Evolutionary conservation across 2,113 vertebrate genomes (phyloP), one percentile per base, ranked within the genome.

Genomic region (Gadus macrocephalus): DNA sequence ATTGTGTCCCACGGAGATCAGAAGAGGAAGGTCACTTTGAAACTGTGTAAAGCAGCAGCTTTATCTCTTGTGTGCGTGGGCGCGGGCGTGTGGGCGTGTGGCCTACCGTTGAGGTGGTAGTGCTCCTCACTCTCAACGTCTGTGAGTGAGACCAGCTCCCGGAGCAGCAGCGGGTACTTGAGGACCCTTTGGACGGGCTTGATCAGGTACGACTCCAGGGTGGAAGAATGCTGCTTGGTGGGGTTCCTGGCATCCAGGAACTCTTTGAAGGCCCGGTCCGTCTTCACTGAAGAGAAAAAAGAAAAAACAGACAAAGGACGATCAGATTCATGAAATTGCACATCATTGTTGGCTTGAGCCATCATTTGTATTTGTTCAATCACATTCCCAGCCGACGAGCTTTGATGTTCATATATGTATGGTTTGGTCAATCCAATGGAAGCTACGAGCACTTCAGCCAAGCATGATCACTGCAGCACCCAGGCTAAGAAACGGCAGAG

Each of bases 111-210:
- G 76, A 99, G 91, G 82, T 99, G 97, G 69, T 98, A 95, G 78
- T 98, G 96, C 81, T 99, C 97, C 82, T 99, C 97, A 8, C 97
- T 99, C 80, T 99, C 96, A 0, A 86, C 80, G 67, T 99, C 95
- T 0, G 96, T 99, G 69, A 99, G 92, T 7, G 96, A 98, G 80
- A 98, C 97, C 62, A 99, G 91, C 85, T 98, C 97, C 85, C 92
- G 89, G 71, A 99, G 92, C 89, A 99, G 94, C 79, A 99, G 86
- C 0, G 97, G 97, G 66, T 99, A 99, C 88, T 98, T 99, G 64
- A 99, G 90, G 75, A 99, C 97, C 74, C 97, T 93, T 90, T 99
- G 97, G 28, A 99, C 96, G 0, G 97, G 97, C 85, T 99, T 99
- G 85, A 99, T 99, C 81, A 99, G 95, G 83, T 96, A 99, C 0